These are phyloP conservation scores for Erinaceus europaeus DNA, from an alignment of 2,113 vertebrate genomes.

Conservation along the genomic window DNA sequence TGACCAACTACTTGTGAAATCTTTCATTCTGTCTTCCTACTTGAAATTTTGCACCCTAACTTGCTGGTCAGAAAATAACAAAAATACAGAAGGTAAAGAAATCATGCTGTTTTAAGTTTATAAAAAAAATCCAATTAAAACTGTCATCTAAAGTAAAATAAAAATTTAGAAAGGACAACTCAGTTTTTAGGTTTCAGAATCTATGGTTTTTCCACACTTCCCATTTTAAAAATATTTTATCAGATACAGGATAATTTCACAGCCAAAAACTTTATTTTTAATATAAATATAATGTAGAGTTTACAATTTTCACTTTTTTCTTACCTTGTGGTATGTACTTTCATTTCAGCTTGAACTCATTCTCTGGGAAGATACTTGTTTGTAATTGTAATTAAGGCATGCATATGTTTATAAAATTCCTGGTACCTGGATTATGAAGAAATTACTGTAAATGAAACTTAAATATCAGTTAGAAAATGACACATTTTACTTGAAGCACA, in stretches of 20 bases:
- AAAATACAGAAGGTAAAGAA: conserved; percentile 56
- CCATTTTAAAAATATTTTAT: conserved; percentile 65
- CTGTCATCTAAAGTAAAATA: conserved; percentile 40
- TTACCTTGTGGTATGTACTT: background rate
- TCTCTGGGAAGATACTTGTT: conserved; percentile 37
- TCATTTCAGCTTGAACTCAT: conserved; percentile 51
- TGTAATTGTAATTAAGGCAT: conserved; percentile 30
- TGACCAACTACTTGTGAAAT: conserved; percentile 62
- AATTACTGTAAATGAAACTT: conserved; percentile 46
- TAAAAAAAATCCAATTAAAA: conserved; percentile 37
- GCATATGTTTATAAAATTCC: conserved; percentile 44
- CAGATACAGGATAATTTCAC: conserved; percentile 18
- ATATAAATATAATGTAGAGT: conserved; percentile 60
- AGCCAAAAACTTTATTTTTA: conserved; percentile 19
- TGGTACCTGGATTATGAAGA: background rate
- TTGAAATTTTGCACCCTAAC: conserved; percentile 59
- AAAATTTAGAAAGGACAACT: conserved; percentile 41
- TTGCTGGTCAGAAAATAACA: conserved; percentile 65
- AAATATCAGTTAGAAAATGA: conserved; percentile 57
- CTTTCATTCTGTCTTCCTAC: conserved; percentile 52
- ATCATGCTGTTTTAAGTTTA: conserved; percentile 55
- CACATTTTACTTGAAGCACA: conserved; percentile 38
- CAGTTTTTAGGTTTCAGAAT: conserved; percentile 65
- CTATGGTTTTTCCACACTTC: conserved; percentile 59
- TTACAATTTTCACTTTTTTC: background rate